Percentiles rank a stretch among this genome's conserved stretches.
phyloP scores from a whole-genome alignment of 2,888 invertebrate species.

The Campaea margaritaria region DNA sequence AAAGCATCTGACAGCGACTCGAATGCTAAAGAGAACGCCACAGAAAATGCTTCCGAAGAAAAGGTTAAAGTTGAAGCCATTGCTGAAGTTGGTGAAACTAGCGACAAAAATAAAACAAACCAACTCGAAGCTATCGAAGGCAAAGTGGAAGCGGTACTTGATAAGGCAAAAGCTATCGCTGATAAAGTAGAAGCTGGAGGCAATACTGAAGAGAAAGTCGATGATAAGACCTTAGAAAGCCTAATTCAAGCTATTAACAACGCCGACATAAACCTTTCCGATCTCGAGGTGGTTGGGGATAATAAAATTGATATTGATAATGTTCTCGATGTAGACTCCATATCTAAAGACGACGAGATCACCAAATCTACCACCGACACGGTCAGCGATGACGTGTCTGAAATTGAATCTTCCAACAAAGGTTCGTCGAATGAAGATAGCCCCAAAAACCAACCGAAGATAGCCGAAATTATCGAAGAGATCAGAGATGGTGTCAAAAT shows the following conservation, averaged over 20 bases:
- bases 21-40: constrained; percentile 27
- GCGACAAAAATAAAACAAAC: background rate
- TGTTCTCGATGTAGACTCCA: constrained; percentile 39
- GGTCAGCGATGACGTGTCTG: constrained; percentile 26
- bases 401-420: constrained; percentile 23
- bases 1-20: constrained; percentile 50
- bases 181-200: constrained; percentile 1
- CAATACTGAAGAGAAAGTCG: constrained; percentile 47
- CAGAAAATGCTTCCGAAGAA: constrained; percentile 24
- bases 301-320: constrained; percentile 49
- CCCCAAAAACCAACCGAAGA: constrained; percentile 23
- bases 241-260: constrained; percentile 70
- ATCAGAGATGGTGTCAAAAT: constrained; percentile 7
- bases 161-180: background rate
- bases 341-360: constrained; percentile 18
- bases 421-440: constrained; percentile 22
- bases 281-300: constrained; percentile 61
- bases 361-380: constrained; percentile 34
- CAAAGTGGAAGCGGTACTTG: constrained; percentile 1
- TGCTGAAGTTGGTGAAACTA: background rate
- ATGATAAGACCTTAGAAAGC: constrained; percentile 66
- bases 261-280: constrained; percentile 66
- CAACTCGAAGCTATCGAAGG: constrained; percentile 14
- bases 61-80: constrained; percentile 7
- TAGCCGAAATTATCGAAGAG: constrained; percentile 9